phyloP scores from a whole-genome alignment of 2,888 invertebrate species.

The Disparrhopalites patrizii region DNA sequence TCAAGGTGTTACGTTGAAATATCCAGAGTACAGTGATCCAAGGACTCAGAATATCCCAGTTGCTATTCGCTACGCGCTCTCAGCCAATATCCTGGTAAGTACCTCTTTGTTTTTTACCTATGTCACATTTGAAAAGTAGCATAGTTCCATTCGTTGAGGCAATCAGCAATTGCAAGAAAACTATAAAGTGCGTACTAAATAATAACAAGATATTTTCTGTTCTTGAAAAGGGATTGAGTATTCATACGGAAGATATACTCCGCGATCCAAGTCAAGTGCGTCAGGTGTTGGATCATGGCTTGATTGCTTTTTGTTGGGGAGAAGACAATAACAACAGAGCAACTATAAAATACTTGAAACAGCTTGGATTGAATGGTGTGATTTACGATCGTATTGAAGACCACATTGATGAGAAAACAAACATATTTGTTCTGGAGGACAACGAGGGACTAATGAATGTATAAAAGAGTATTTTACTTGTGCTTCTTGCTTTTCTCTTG shows the following conservation, averaged over 20 bases:
- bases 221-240: constrained; percentile 68
- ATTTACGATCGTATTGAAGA: constrained; percentile 78
- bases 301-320: constrained; percentile 96
- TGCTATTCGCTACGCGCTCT: constrained; percentile 76
- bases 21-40: constrained; percentile 78
- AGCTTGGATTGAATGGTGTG: constrained; percentile 87
- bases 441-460: constrained; percentile 21
- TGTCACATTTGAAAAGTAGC: too few species aligned
- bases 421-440: constrained; percentile 31
- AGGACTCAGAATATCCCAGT: constrained; percentile 74
- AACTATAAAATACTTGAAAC: constrained; percentile 78
- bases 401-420: constrained; percentile 38
- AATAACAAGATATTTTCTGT: not conserved
- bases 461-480: too few species aligned
- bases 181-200: not conserved
- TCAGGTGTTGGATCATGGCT: constrained; percentile 70
- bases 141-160: too few species aligned
- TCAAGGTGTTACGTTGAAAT: constrained; percentile 66
- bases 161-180: not conserved
- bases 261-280: constrained; percentile 77
- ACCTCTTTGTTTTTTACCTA: not conserved
- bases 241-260: constrained; percentile 86
- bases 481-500: too few species aligned
- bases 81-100: constrained; percentile 68
- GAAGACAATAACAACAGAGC: constrained; percentile 87